These are phyloP conservation scores for Drosophila lini DNA, from an alignment of 1,140 invertebrate species.

Conservation along the genomic window DNA sequence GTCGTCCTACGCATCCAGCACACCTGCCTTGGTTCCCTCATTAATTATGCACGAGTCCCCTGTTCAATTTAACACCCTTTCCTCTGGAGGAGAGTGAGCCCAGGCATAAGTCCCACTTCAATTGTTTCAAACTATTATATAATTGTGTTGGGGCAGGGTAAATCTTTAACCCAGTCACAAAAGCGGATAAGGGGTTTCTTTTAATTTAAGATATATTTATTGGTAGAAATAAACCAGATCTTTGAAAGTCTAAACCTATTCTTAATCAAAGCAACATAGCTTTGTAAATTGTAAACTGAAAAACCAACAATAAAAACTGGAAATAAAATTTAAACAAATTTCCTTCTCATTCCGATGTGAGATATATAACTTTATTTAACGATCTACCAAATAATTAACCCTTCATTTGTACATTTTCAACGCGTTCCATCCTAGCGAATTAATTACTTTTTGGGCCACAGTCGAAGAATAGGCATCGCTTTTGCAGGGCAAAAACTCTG, in stretches of 20 bases:
- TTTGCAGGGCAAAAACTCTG: not conserved
- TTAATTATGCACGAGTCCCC: slow-evolving; percentile 76
- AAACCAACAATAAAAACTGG: too few relatives aligned
- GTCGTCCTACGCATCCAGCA: slow-evolving; percentile 63
- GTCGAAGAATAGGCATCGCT: slow-evolving; percentile 3
- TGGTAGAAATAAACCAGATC: not conserved
- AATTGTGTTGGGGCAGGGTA: slow-evolving; percentile 8
- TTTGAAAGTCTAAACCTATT: not conserved
- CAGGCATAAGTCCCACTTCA: slow-evolving; percentile 6
- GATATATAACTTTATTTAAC: slow-evolving; percentile 49
- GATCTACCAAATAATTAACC: slow-evolving; percentile 32
- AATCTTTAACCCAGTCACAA: not conserved
- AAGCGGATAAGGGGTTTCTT: not conserved
- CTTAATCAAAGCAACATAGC: not conserved
- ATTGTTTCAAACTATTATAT: slow-evolving; percentile 38
- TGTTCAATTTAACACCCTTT: slow-evolving; percentile 42
- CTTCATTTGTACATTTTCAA: slow-evolving; percentile 40
- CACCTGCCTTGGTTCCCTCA: slow-evolving; percentile 77
- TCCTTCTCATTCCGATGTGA: slow-evolving; percentile 7
- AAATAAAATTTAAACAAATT: not conserved
- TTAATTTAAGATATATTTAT: not conserved
- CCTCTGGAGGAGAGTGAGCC: slow-evolving; percentile 1
- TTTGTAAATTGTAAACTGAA: too few relatives aligned
- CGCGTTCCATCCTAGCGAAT: slow-evolving; percentile 37
- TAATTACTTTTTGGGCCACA: slow-evolving; percentile 36